Percentiles rank a stretch among this genome's conserved stretches.
phyloP scores from a whole-genome alignment of 2,113 vertebrate species.

The Sus scrofa region T2T-Sscrofa CM000816.6:99219001-99219500 shows the following conservation, averaged over 20 bases:
- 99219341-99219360: slow-evolving; percentile 33
- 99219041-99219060: not conserved
- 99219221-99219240: too few species aligned
- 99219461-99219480: not conserved
- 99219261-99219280: slow-evolving; percentile 36
- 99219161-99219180: not conserved
- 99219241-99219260: too few species aligned
- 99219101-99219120: not conserved
- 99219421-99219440: not conserved
- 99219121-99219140: not conserved
- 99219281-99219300: slow-evolving; percentile 47
- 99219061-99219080: not conserved
- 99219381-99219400: not conserved
- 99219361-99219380: not conserved
- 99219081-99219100: fast-evolving
- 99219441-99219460: not conserved
- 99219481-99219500: slow-evolving; percentile 3
- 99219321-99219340: not conserved
- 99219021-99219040: not conserved
- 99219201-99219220: slow-evolving; percentile 43
- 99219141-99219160: not conserved
- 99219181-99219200: not conserved
- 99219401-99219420: slow-evolving; percentile 43
- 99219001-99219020: not conserved
- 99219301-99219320: slow-evolving; percentile 5